Evolutionary conservation across 2,888 invertebrate species (phyloP).

Genomic region (Erebia aethiops): DNA sequence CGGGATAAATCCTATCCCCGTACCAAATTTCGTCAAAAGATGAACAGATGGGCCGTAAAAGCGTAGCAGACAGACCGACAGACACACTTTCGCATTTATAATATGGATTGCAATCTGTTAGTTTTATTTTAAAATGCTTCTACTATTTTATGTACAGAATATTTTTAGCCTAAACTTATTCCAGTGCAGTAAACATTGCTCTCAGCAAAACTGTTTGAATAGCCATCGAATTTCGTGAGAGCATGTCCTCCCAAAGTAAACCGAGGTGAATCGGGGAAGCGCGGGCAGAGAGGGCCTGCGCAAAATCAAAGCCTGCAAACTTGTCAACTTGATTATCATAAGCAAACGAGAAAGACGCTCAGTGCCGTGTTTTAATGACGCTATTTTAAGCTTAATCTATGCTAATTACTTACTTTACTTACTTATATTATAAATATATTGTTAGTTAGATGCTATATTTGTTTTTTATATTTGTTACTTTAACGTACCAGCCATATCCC

Average conservation of each 20-base stretch:
- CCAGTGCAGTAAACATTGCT: conserved; percentile 13
- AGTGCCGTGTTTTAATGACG: conserved; percentile 69
- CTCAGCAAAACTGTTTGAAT: conserved; percentile 22
- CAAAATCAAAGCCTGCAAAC: conserved; percentile 75
- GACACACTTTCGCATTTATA: no score
- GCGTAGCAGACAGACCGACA: no score
- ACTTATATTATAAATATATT: no score
- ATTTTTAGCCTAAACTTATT: not conserved
- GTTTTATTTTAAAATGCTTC: not conserved
- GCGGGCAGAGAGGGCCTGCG: conserved; percentile 50
- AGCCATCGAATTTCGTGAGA: conserved; percentile 65
- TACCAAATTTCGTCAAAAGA: no score
- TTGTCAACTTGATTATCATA: conserved; percentile 80
- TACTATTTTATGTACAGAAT: not conserved
- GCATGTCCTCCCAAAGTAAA: conserved; percentile 64
- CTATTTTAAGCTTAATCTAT: conserved; percentile 58
- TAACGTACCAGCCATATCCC: no score
- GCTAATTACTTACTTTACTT: no score
- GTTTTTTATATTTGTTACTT: no score
- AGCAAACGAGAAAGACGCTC: conserved; percentile 76
- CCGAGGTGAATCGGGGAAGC: conserved; percentile 54
- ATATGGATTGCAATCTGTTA: not conserved
- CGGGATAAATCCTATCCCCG: no score
- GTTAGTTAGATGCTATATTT: no score
- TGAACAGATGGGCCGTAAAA: no score